A percentile compares a stretch with the other conserved stretches of the same genome.
Evolutionary conservation across 2,888 invertebrate species (phyloP).

Genomic region (Chesias legatella): DNA sequence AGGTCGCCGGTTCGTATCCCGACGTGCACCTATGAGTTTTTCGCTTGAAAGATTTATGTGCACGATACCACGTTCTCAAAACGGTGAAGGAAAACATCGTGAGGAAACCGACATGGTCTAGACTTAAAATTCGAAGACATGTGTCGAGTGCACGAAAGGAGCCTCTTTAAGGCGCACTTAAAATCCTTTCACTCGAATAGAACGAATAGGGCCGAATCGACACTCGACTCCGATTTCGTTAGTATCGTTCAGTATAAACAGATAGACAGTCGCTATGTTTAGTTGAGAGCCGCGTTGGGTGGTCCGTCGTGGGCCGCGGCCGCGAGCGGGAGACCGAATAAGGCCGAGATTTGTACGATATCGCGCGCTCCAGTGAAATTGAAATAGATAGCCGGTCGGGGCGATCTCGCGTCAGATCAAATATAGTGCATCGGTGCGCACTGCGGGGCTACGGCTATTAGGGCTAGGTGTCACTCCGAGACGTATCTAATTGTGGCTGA

Average conservation of each 20-base stretch:
- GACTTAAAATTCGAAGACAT: no score
- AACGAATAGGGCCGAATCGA: constrained; percentile 19
- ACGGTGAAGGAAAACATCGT: no score
- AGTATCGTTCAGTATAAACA: constrained; percentile 61
- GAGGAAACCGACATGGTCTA: no score
- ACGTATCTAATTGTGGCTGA: constrained; percentile 33
- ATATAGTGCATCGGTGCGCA: constrained; percentile 67
- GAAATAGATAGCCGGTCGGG: constrained; percentile 67
- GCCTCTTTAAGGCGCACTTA: no score
- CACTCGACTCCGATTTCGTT: constrained; percentile 50
- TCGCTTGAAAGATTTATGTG: no score
- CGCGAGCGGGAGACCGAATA: constrained; percentile 58
- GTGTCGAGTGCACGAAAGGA: no score
- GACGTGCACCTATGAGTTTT: no score
- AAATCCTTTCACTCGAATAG: no score
- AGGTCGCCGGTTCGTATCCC: no score
- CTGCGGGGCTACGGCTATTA: background rate
- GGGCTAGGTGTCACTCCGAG: constrained; percentile 51
- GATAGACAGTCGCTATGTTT: constrained; percentile 64
- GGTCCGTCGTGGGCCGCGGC: constrained; percentile 62
- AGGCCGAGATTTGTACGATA: constrained; percentile 73
- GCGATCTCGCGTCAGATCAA: constrained; percentile 64
- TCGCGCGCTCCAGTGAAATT: constrained; percentile 67
- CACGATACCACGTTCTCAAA: no score
- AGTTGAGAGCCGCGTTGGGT: constrained; percentile 65